These are phyloP conservation scores for Sinopyrophorus schimmeli DNA, from an alignment of 2,888 invertebrate genomes.

Conservation along the genomic window DNA sequence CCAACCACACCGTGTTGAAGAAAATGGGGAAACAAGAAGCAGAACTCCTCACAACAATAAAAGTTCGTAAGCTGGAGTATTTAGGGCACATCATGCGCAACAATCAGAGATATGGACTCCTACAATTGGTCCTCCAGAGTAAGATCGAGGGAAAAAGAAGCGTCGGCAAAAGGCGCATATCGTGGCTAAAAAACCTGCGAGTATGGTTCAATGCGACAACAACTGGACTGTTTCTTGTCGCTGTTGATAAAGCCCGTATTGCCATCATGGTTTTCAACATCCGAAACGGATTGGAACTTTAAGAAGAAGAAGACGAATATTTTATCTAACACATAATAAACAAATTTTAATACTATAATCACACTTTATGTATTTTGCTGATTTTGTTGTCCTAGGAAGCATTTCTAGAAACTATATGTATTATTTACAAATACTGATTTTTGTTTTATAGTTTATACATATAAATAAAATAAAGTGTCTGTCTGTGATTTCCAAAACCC, in stretches of 20 bases:
- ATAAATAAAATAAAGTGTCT: no score
- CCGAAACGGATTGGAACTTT: slow-evolving; percentile 1
- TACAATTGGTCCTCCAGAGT: background rate
- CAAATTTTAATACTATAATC: no score
- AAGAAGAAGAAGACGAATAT: slow-evolving; percentile 5
- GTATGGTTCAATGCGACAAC: no score
- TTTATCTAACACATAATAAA: no score
- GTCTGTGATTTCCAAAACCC: no score
- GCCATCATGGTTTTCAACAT: slow-evolving; percentile 1
- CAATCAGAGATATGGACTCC: background rate
- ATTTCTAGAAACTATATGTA: no score
- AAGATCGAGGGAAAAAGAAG: background rate
- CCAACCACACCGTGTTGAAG: slow-evolving; percentile 10
- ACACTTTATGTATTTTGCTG: no score
- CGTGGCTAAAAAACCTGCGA: slow-evolving; percentile 3
- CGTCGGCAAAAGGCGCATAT: no score
- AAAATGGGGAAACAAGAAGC: slow-evolving; percentile 7
- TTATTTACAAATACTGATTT: no score
- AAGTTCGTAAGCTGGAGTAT: slow-evolving; percentile 1
- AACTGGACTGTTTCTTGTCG: background rate
- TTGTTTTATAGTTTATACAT: no score
- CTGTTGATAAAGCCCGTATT: background rate
- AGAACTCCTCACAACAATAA: background rate
- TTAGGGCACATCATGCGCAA: slow-evolving; percentile 1
- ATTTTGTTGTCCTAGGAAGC: no score